These are phyloP conservation scores for Thalassophryne amazonica DNA, from an alignment of 2,797 vertebrate genomes.

Conservation along the genomic window DNA sequence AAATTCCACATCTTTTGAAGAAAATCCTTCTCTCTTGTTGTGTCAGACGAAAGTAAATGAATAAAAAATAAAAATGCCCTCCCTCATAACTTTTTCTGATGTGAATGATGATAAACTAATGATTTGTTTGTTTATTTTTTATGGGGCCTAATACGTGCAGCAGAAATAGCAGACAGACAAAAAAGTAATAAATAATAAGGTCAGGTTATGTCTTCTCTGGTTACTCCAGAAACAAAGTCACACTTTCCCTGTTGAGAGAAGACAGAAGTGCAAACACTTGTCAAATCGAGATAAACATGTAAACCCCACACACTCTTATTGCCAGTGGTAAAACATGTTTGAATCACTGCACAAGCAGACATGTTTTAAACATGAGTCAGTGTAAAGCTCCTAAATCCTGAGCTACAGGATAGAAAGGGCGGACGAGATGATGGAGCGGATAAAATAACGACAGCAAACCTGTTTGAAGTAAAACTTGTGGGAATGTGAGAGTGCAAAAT, in stretches of 20 bases:
- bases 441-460: neutral
- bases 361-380: neutral
- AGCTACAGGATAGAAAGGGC: neutral
- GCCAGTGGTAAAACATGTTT: neutral
- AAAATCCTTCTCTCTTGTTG: too few relatives aligned
- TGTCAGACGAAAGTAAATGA: too few relatives aligned
- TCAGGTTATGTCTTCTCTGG: too few relatives aligned
- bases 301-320: neutral
- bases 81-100: too few relatives aligned
- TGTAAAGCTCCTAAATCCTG: neutral
- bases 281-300: conserved; percentile 4
- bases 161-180: too few relatives aligned
- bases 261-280: neutral
- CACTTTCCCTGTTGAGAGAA: neutral
- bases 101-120: too few relatives aligned
- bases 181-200: too few relatives aligned
- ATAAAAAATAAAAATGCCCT: too few relatives aligned
- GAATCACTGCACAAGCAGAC: conserved; percentile 1
- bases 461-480: neutral
- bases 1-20: too few relatives aligned
- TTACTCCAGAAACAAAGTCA: neutral
- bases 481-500: neutral
- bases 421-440: neutral
- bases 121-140: too few relatives aligned
- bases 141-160: too few relatives aligned